Conservation (phyloP, 2,113 vertebrate genomes). For the Speoplatyrhinus poulsoni region DNA sequence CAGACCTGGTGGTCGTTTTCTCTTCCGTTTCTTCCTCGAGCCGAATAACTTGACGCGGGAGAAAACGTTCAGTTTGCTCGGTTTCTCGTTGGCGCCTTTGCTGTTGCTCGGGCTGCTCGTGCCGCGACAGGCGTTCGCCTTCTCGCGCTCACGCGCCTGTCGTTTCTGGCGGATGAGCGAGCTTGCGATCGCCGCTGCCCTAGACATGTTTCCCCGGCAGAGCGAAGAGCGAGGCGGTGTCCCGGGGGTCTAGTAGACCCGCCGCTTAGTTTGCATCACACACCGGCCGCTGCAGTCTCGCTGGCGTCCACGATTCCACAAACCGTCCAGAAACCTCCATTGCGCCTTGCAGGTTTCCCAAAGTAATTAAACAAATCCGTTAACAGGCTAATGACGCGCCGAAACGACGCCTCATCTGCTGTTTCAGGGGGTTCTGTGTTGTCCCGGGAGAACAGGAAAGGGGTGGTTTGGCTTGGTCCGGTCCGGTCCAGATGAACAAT, state of each 20-base stretch:
- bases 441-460: constrained; percentile 43
- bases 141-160: constrained; percentile 95
- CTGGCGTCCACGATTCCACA: constrained; percentile 38
- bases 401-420: constrained; percentile 37
- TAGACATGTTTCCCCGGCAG: constrained; percentile 77
- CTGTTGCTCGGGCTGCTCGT: constrained; percentile 93
- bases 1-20: constrained; percentile 94
- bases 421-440: constrained; percentile 21
- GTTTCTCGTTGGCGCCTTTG: constrained; percentile 91
- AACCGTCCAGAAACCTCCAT: constrained; percentile 59
- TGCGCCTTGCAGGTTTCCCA: constrained; percentile 47
- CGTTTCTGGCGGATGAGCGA: constrained; percentile 97
- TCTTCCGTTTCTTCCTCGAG: constrained; percentile 91
- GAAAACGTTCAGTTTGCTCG: constrained; percentile 94
- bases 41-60: constrained; percentile 97
- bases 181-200: constrained; percentile 98
- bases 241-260: constrained; percentile 58
- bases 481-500: constrained; percentile 8
- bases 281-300: constrained; percentile 55
- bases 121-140: constrained; percentile 92
- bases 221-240: constrained; percentile 25
- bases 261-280: constrained; percentile 64
- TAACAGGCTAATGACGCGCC: constrained; percentile 3
- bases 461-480: constrained; percentile 17
- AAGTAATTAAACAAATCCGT: constrained; percentile 39